phyloP scores from a whole-genome alignment of 2,797 vertebrate species.

The Peromyscus eremicus region DNA sequence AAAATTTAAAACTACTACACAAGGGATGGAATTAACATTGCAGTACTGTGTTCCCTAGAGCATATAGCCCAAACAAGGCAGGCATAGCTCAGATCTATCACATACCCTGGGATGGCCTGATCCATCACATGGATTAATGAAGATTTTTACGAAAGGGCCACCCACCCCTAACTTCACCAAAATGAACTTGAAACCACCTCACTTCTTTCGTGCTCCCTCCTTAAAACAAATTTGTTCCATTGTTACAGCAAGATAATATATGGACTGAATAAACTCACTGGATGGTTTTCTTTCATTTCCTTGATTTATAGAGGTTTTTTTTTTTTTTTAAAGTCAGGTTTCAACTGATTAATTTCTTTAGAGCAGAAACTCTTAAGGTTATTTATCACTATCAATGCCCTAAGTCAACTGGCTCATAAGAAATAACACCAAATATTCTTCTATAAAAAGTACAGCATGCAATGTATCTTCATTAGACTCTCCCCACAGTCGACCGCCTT shows the following conservation, averaged over 20 bases:
- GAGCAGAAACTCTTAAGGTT: constrained; percentile 36
- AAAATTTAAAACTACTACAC: constrained; percentile 11
- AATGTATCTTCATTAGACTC: background rate
- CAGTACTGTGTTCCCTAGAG: background rate
- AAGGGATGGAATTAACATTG: background rate
- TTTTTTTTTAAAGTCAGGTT: constrained; percentile 52
- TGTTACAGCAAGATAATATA: background rate
- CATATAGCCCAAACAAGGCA: constrained; percentile 26
- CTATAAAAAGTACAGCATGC: background rate
- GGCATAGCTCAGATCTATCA: background rate
- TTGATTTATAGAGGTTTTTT: constrained; percentile 13
- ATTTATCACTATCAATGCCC: constrained; percentile 25
- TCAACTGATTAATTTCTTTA: constrained; percentile 62
- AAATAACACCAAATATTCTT: constrained; percentile 61
- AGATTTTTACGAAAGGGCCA: constrained; percentile 1
- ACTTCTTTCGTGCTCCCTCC: background rate
- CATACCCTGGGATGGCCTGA: background rate
- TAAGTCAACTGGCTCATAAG: constrained; percentile 39
- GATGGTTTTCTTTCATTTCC: constrained; percentile 58
- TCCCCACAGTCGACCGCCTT: background rate
- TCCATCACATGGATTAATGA: constrained; percentile 9
- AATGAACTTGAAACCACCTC: constrained; percentile 55
- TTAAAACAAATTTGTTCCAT: constrained; percentile 48
- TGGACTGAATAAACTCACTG: constrained; percentile 23
- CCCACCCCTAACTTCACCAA: constrained; percentile 45